Base-by-base conservation (phyloP, 2,888 invertebrate species). In the Agriopis aurantiaria region DNA sequence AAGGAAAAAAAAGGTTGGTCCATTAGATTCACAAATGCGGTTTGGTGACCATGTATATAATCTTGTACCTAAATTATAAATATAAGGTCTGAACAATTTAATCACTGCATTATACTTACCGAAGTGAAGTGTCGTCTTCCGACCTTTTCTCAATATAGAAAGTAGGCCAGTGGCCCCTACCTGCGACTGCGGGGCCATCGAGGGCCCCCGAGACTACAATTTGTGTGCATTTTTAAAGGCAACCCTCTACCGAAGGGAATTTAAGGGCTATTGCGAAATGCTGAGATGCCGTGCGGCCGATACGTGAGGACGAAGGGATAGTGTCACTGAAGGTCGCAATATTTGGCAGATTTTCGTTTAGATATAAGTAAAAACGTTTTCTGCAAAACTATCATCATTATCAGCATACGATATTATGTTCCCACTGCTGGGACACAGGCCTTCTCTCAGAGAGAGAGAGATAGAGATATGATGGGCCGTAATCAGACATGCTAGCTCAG, bases 211-310 rank as follows among this genome's bases (percentile, higher is more conserved):
- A 63, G 65, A 58, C 45, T 61, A 69, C 77, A 71, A 81, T 84
- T 80, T 78, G 75, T 81, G 78, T 84, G 81, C 81, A 85, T 84
- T 82, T 84, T 84, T 84, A 83, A 77, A 74, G 72, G 79, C 78
- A 78, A 82, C 82, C 83, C 69, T 61, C 48, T 14, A 33, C 40
- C 59, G n/a, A 10, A 33, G 59, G 61, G 69, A 69, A 65, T 69
- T 56, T 60, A 69, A 63, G 63, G 63, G 48, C 57, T 48, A 49
- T 60, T 62, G 45, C 41, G 55, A 64, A 58, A 64, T 56, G 60
- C 46, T 62, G 57, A 61, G 67, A 62, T 68, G 67, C 45, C 53
- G 51, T 60, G 66, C 46, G 40, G 48, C 45, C 55, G 64, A 65
- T 65, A 69, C 69, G 61, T 61, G 65, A 49, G 67, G 53, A 41